Evolutionary conservation across 2,797 vertebrate species (phyloP), one percentile per base, ranked within the genome.

Genomic region (Mycteria americana): DNA sequence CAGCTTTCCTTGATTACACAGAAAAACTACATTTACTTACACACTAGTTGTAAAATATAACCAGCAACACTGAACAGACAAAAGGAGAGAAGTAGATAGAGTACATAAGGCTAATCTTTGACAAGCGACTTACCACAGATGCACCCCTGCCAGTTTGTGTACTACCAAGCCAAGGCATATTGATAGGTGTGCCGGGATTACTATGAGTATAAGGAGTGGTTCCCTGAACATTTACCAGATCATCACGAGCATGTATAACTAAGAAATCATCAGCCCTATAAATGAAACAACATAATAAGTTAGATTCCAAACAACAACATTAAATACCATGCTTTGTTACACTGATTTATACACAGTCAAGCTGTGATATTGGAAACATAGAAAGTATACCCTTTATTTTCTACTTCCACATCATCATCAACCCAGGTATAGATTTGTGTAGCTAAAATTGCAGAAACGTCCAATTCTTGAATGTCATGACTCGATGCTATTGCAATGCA

Each of bases 401-500:
- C 99, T 13, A 96, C 59, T 92, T 99, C 99, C 45, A 84, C 51
- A 57, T 99, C 99, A 65, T 99, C 99, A 93, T 99, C 99, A 82
- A 99, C 98, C 99, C 99, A 99, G 57, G 99, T 99, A 94, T 99
- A 98, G 94, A 99, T 99, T 82, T 99, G 99, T 15, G 99, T 99
- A 95, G 99, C 99, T 92, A 99, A 98, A 98, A 99, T 99, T 59
- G 99, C 98, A 96, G 99, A 99, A 97, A 99, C 99, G 95, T 99
- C 99, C 95, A 99, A 91, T 98, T 99, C 99, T 97, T 99, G 99
- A 98, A 99, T 99, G 97, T 99, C 99, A 94, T 99, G 99, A 94
- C 99, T 99, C 7, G 99, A 99, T 92, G 99, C 99, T 93, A 99
- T 99, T 95, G 99, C 99, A 98, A 99, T 98, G 98, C 99, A 99